These are phyloP conservation scores for Saccopteryx leptura DNA, from an alignment of 2,113 vertebrate species.

Conservation along the genomic window DNA sequence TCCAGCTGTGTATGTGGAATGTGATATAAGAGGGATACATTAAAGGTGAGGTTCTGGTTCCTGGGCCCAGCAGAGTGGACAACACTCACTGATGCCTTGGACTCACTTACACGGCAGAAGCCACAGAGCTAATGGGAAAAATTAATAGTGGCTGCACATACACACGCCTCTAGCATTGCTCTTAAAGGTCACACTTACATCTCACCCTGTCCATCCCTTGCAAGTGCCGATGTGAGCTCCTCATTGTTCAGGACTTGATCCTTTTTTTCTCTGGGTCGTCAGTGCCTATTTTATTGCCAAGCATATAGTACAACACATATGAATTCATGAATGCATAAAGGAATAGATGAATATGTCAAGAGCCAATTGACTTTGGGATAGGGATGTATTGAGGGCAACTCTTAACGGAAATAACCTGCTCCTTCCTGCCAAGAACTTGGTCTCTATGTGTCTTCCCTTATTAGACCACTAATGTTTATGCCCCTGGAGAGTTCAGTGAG, in stretches of 20 bases:
- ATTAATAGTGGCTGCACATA: neutral
- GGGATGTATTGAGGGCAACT: neutral
- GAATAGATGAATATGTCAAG: neutral
- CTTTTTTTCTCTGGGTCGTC: neutral
- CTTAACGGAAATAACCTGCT: neutral
- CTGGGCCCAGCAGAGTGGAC: neutral
- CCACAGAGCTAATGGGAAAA: neutral
- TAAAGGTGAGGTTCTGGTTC: neutral
- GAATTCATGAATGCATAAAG: neutral
- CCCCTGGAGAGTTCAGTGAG: neutral
- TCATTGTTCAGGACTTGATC: too few species aligned
- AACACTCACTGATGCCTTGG: neutral
- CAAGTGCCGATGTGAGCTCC: neutral
- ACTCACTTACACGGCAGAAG: neutral
- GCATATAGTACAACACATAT: neutral
- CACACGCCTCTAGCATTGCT: neutral
- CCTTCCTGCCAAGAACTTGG: neutral
- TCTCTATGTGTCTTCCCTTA: neutral
- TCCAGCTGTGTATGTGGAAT: neutral
- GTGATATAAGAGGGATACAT: neutral
- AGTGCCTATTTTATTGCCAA: neutral
- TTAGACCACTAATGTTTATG: neutral
- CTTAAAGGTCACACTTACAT: neutral
- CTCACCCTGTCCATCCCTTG: rapidly evolving
- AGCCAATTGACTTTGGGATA: neutral